Base-by-base conservation (phyloP, 2,113 vertebrate species). In the Anolis sagrei region DNA sequence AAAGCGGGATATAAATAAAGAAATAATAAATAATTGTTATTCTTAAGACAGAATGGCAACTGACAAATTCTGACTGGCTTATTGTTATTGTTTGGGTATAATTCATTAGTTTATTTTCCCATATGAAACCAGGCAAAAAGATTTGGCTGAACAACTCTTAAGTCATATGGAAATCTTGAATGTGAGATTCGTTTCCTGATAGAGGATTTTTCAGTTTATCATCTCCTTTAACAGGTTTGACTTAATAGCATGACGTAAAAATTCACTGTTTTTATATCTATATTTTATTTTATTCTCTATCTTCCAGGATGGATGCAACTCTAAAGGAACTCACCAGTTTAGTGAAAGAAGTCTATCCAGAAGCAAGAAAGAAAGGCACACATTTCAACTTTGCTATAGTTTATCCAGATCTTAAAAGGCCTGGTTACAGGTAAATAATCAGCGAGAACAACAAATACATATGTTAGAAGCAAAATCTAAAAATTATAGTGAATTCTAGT, bases 381-480 rank as follows among this genome's bases (percentile, higher is more conserved):
- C 98, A 99, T 93, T 99, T 99, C 93, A 98, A 98, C 85, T 99
- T 99, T 79, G 98, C 98, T 21, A 99, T 99, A 39, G 99, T 99
- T 82, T 99, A 96, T 86, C 98, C 98, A 3, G 98, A 99, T 88
- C 97, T 97, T 36, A 97, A 99, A 94, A 96, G 97, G 87, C 98
- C 98, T 84, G 96, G 97, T 13, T 99, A 99, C 93, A 97, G 98
- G 99, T 99, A 95, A 92, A 84, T 8, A 14, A 21, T 73, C 23
- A 10, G 4, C 73, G 51, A 29, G 54, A 51, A 36, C 10, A 62
- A 19, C 10, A 58, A 13, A 2, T 69, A 32, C 19, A 27, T 25
- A 32, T 66, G 4, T 68, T 76, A 49, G 6, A 23, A 64, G 61
- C 32, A 83, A 76, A 23, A 73, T n/a, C 58, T 84, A 5, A 51